Base-by-base conservation (phyloP, 2,888 invertebrate genomes). In the Neoscelio sp. region DNA sequence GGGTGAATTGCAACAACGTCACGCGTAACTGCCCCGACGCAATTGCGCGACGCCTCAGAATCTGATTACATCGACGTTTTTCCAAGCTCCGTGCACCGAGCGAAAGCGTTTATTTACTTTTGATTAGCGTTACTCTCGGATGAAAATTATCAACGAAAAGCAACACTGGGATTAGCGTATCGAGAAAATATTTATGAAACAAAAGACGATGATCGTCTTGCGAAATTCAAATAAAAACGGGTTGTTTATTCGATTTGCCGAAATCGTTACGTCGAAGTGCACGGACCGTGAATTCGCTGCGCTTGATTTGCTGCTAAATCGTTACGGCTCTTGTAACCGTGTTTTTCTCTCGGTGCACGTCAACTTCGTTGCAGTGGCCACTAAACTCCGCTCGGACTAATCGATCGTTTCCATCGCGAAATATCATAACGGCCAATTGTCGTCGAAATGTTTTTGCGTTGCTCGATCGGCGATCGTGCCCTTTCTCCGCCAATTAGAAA, bases 51-150 rank as follows among this genome's bases (percentile, higher is more conserved):
- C 46, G 23, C 26, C n/a, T 60, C 30, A 18, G 23, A 52, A 28
- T 58, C 42, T 65, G 44, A 73, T 67, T 73, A 62, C 60, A 67
- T 78, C 46, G 65, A 78, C 60, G 60, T 60, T 64, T 48, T 35
- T 17, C 33, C 7, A 38, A 67, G 58, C 33, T 10, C 13, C 28
- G 28, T 44, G 54, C 54, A 48, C 46, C 46, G 46, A 65, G 40
- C 30, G 50, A 52, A 48, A 60, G 5, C n/a, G 18, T 23, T 15
- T n/a, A n/a, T n/a, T n/a, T n/a, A n/a, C n/a, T n/a, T n/a, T n/a
- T n/a, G n/a, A n/a, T n/a, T n/a, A n/a, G n/a, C n/a, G n/a, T n/a
- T n/a, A n/a, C n/a, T n/a, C 4, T 23, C 13, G 10, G 8, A 35
- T 18, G 6, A 35, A 18, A n/a, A 42, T n/a, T n/a, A n/a, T n/a